Base-by-base conservation (phyloP, 2,888 invertebrate species). In the Stegana nigrithorax region DNA sequence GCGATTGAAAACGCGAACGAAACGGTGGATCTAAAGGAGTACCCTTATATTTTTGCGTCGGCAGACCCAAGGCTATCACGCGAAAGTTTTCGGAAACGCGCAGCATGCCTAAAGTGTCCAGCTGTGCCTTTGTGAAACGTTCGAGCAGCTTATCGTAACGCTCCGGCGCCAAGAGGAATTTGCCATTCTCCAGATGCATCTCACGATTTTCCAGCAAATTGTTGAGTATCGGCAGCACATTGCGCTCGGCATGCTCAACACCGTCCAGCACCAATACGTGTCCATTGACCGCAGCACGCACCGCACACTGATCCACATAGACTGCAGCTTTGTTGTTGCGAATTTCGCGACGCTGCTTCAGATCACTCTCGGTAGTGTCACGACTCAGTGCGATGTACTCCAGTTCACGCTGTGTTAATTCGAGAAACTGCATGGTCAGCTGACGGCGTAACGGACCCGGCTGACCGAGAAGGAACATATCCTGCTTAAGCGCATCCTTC, bases 181-280 rank as follows among this genome's bases (percentile, higher is more conserved):
- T 88, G 0, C 98, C 98, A 87, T 98, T 98, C 87, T 98, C 98
- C 65, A 98, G 87, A 86, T 98, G 96, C 97, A 98, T 98, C 87
- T 98, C 98, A 62, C 98, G 89, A 86, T 98, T 98, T 87, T 98
- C 98, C 59, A 98, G 87, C 60, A 98, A 88, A 87, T 98, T 98
- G 86, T 98, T 98, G 42, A 98, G 87, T 53, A 98, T 94, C 32
- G 98, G 98, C 65, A 98, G 87, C 44, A 98, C 98, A 88, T 98
- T 98, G 55, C 98, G 88, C 84, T 98, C 98, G 0, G 97, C 97
- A 83, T 98, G 97, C 87, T 98, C 98, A 61, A 98, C 95, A 1
- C 98, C 98, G 85, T 98, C 98, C 62, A 98, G 87, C 2, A 98
- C 89, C 14, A 98, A 88, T 10, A 97, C 89, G 51, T 97, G 88